A percentile compares a stretch with the other conserved stretches of the same genome.
Evolutionary conservation across 1,140 invertebrate genomes (phyloP).

Genomic region (Heliconius himera): DNA sequence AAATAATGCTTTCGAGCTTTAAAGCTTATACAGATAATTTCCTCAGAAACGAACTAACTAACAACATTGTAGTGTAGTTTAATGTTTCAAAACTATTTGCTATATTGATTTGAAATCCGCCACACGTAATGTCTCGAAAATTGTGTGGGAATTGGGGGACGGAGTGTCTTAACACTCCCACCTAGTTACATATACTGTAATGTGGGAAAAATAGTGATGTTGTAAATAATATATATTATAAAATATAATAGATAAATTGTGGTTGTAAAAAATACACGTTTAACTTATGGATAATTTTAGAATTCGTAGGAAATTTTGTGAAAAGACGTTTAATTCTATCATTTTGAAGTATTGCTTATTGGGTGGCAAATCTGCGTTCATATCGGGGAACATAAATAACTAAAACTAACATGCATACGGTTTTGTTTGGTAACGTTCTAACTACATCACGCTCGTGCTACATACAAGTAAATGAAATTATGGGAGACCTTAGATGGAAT

Average conservation of each 20-base stretch:
- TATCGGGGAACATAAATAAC: neutral
- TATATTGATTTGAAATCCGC: neutral
- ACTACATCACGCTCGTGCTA: neutral
- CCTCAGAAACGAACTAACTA: slow-evolving; percentile 19
- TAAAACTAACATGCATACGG: neutral
- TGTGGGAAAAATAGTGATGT: too few relatives aligned
- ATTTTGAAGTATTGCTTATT: neutral
- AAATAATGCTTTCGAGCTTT: slow-evolving; percentile 29
- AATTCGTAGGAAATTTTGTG: neutral
- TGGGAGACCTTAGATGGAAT: neutral
- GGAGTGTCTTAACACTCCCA: too few relatives aligned
- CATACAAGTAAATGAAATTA: neutral
- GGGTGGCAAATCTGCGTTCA: neutral
- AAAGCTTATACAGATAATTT: slow-evolving; percentile 23
- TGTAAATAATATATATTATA: too few relatives aligned
- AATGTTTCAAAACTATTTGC: neutral
- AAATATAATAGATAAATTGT: too few relatives aligned
- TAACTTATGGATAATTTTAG: too few relatives aligned
- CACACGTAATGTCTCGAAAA: neutral
- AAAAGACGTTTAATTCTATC: neutral
- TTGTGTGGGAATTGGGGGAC: too few relatives aligned
- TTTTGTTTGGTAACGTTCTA: neutral
- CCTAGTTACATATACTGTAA: too few relatives aligned
- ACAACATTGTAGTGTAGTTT: neutral
- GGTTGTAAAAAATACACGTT: too few relatives aligned